phyloP scores from a whole-genome alignment of 23 tunicate genomes.

The Diplosoma virens region DNA sequence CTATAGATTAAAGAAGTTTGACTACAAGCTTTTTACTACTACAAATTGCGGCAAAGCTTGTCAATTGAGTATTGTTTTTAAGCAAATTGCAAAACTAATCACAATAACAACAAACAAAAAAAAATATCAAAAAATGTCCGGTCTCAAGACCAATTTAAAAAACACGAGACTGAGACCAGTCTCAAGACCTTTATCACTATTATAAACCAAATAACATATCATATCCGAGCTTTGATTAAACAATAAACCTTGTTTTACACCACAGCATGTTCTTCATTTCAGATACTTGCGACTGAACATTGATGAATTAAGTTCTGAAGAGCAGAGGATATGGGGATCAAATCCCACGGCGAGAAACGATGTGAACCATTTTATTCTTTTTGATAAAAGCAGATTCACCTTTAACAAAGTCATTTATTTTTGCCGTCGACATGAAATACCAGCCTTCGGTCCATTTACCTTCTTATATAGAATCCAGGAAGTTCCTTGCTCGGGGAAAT shows the following conservation, averaged over 20 bases:
- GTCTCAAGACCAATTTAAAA: too few relatives aligned
- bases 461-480: constrained; percentile 33
- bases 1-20: too few relatives aligned
- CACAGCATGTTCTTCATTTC: not conserved
- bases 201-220: too few relatives aligned
- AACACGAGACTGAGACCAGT: too few relatives aligned
- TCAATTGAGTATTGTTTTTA: too few relatives aligned
- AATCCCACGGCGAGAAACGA: not conserved
- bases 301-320: not conserved
- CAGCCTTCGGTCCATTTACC: constrained; percentile 31
- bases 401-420: constrained; percentile 36
- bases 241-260: too few relatives aligned
- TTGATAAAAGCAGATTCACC: not conserved
- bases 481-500: constrained; percentile 19
- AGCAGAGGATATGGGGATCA: not conserved
- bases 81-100: not conserved
- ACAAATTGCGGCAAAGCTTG: too few relatives aligned
- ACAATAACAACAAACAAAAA: not conserved
- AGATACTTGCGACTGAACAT: constrained; percentile 50
- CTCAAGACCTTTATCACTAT: too few relatives aligned
- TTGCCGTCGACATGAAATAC: constrained; percentile 27
- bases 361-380: constrained; percentile 3
- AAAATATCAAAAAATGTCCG: too few relatives aligned
- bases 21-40: too few relatives aligned
- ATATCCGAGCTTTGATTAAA: too few relatives aligned